Percentiles rank a stretch among this genome's conserved stretches.
Evolutionary conservation across 1,140 invertebrate species (phyloP).

Genomic region (Conopomorpha cramerella): DNA sequence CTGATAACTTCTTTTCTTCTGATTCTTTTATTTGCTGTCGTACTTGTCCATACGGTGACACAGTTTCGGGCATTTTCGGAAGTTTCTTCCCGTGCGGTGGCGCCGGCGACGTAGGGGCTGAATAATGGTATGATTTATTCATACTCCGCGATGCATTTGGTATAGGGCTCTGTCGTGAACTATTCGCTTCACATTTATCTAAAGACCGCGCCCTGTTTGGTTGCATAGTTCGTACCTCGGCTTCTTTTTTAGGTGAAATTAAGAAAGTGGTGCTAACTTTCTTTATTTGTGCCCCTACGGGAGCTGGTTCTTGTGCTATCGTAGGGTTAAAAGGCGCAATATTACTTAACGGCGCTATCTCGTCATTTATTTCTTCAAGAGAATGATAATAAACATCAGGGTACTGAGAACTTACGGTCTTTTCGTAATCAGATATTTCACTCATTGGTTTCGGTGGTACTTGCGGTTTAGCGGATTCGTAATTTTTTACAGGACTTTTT

Average conservation of each 20-base stretch:
- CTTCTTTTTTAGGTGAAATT: conserved; percentile 55
- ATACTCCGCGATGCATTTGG: neutral
- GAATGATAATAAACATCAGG: conserved; percentile 50
- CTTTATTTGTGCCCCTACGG: conserved; percentile 53
- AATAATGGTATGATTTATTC: conserved; percentile 44
- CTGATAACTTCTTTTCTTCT: conserved; percentile 41
- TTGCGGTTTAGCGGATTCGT: conserved; percentile 28
- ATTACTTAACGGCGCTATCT: conserved; percentile 29
- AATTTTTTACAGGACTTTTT: conserved; percentile 5
- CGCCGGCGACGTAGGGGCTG: conserved; percentile 41
- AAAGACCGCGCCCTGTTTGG: conserved; percentile 44
- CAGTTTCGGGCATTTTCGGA: conserved; percentile 38
- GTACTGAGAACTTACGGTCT: conserved; percentile 12
- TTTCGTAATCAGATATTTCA: conserved; percentile 13
- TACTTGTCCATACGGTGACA: conserved; percentile 42
- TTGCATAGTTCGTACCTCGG: conserved; percentile 44
- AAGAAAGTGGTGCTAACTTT: conserved; percentile 48
- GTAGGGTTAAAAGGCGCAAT: conserved; percentile 39
- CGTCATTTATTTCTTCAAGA: conserved; percentile 32
- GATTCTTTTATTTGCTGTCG: conserved; percentile 35
- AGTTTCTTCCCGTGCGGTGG: conserved; percentile 31
- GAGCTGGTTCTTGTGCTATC: conserved; percentile 29
- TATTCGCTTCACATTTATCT: conserved; percentile 15
- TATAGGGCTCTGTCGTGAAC: neutral
- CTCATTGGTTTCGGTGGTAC: conserved; percentile 35